These are phyloP conservation scores for Nycticebus coucang DNA, from an alignment of 2,113 vertebrate species.

Conservation along the genomic window DNA sequence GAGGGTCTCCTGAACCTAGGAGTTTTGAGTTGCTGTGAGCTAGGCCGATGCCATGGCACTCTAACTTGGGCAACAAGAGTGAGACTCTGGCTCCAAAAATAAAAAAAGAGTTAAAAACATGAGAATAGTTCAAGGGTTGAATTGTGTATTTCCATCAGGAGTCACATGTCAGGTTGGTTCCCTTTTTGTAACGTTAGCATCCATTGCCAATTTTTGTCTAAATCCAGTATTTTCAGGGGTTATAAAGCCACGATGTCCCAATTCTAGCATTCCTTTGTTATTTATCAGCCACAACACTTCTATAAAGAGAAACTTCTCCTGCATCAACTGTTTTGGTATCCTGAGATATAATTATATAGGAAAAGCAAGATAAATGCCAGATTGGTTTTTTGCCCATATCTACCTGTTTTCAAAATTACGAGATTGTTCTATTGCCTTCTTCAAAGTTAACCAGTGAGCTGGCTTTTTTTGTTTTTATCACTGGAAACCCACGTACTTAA, in stretches of 20 bases:
- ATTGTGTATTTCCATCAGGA: background rate
- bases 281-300: background rate
- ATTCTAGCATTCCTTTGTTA: background rate
- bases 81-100: too few species aligned
- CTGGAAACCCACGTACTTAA: background rate
- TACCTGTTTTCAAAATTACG: slow-evolving; percentile 34
- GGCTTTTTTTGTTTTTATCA: background rate
- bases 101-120: too few species aligned
- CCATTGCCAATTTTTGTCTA: background rate
- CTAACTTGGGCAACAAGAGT: too few species aligned
- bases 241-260: background rate
- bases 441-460: background rate
- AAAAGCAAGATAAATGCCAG: background rate
- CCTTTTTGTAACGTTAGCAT: background rate
- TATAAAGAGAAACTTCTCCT: background rate
- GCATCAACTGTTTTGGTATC: background rate
- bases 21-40: too few species aligned
- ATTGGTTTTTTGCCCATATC: background rate
- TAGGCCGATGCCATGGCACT: too few species aligned
- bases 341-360: background rate
- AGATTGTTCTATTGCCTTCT: background rate
- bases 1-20: too few species aligned
- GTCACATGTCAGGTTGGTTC: background rate
- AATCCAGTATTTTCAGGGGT: background rate
- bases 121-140: background rate